Percentiles rank a stretch among this genome's conserved stretches.
These are phyloP conservation scores for Ctenodactylus gundi DNA, from an alignment of 2,113 vertebrate species.

Conservation along the genomic window DNA sequence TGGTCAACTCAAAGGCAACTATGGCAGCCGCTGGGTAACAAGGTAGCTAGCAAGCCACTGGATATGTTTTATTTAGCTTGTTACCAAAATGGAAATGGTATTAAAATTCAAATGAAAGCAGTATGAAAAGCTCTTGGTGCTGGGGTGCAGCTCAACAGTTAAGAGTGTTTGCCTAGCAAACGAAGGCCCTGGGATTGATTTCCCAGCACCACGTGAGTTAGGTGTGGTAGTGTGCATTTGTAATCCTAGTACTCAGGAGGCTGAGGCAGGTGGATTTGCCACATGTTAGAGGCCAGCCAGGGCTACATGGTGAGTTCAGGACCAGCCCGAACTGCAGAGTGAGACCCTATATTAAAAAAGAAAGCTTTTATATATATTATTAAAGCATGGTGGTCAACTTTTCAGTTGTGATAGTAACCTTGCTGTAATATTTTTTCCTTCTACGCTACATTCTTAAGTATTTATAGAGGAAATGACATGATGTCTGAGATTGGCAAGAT, in stretches of 20 bases:
- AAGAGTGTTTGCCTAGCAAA: no score
- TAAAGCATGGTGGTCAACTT: not conserved
- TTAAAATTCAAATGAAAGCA: not conserved
- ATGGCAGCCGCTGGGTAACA: not conserved
- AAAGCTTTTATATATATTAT: no score
- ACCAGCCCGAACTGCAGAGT: no score
- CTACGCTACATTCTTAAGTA: not conserved
- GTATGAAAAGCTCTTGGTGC: not conserved
- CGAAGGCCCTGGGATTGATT: no score
- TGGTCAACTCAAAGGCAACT: not conserved
- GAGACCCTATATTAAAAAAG: no score
- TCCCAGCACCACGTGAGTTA: no score
- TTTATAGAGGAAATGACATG: not conserved
- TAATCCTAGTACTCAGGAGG: no score
- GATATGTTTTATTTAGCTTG: not conserved
- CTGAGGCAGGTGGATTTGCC: no score
- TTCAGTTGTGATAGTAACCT: not conserved
- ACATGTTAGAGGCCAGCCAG: no score
- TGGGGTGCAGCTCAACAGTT: no score
- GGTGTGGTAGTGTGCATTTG: no score
- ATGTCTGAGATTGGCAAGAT: not conserved
- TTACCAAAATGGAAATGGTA: not conserved
- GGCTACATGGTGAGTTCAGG: no score
- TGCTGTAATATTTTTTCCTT: not conserved
- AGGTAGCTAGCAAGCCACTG: accelerated